Evolutionary conservation across 2,888 invertebrate genomes (phyloP).

Genomic region (Nomada fabriciana): DNA sequence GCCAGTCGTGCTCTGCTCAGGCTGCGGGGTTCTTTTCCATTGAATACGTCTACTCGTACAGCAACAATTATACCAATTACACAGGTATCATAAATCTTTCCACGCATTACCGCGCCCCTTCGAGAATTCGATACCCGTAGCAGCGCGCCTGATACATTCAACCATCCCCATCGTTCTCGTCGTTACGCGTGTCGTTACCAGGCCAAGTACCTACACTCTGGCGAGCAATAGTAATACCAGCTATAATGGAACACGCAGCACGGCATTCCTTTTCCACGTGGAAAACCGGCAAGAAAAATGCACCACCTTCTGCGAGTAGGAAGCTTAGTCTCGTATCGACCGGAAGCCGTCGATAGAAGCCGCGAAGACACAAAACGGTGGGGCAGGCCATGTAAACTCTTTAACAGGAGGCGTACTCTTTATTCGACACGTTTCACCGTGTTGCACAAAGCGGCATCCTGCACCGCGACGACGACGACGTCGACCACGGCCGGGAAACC

Average conservation of each 20-base stretch:
- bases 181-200: background rate
- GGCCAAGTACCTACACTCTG: background rate
- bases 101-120: constrained; percentile 10
- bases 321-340: constrained; percentile 16
- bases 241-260: background rate
- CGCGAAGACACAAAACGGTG: constrained; percentile 33
- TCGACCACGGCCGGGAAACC: constrained; percentile 48
- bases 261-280: background rate
- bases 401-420: constrained; percentile 50
- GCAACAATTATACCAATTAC: constrained; percentile 21
- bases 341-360: constrained; percentile 30
- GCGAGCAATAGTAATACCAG: constrained; percentile 5
- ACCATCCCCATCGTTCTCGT: background rate
- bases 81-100: background rate
- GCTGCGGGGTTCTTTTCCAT: background rate
- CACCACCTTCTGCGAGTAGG: background rate
- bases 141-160: background rate
- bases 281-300: background rate
- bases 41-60: background rate
- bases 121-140: constrained; percentile 6
- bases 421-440: constrained; percentile 62
- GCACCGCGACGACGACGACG: constrained; percentile 32
- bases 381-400: constrained; percentile 45
- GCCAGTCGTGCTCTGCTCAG: background rate
- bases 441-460: constrained; percentile 63